A percentile compares a stretch with the other conserved stretches of the same genome.
These are phyloP conservation scores for Zenarchopterus dispar DNA, from an alignment of 2,797 vertebrate genomes.

Conservation along the genomic window DNA sequence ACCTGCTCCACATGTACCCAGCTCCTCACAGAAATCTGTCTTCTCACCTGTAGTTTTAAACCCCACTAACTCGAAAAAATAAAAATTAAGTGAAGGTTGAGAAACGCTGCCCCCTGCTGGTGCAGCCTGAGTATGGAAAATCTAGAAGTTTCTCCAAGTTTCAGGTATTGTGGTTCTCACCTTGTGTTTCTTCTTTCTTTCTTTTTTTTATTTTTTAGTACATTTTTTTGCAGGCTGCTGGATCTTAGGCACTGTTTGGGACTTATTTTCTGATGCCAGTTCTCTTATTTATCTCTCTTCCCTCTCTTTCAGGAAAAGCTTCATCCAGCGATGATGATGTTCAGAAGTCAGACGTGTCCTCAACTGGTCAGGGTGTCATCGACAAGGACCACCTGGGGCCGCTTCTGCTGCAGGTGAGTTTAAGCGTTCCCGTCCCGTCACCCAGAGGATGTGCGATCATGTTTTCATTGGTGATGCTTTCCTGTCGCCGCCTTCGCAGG, in stretches of 20 bases:
- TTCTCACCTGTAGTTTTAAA: constrained; percentile 73
- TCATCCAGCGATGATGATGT: constrained; percentile 91
- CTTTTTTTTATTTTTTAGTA: constrained; percentile 34
- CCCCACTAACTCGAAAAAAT: neutral
- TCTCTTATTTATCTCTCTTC: neutral
- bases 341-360: constrained; percentile 96
- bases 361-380: constrained; percentile 94
- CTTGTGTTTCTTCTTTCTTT: constrained; percentile 36
- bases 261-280: no score
- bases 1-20: constrained; percentile 78
- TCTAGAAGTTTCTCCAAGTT: constrained; percentile 25
- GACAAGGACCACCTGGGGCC: constrained; percentile 95
- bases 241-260: neutral
- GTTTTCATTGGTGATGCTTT: constrained; percentile 27
- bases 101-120: constrained; percentile 80
- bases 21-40: constrained; percentile 68
- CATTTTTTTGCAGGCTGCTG: constrained; percentile 11
- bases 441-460: neutral
- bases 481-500: constrained; percentile 71
- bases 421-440: neutral
- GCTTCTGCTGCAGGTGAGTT: constrained; percentile 90
- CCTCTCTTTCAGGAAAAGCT: constrained; percentile 84
- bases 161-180: constrained; percentile 49
- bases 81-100: constrained; percentile 54
- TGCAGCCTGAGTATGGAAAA: constrained; percentile 34